phyloP scores from a whole-genome alignment of 2,113 vertebrate species.

The Vombatus ursinus region DNA sequence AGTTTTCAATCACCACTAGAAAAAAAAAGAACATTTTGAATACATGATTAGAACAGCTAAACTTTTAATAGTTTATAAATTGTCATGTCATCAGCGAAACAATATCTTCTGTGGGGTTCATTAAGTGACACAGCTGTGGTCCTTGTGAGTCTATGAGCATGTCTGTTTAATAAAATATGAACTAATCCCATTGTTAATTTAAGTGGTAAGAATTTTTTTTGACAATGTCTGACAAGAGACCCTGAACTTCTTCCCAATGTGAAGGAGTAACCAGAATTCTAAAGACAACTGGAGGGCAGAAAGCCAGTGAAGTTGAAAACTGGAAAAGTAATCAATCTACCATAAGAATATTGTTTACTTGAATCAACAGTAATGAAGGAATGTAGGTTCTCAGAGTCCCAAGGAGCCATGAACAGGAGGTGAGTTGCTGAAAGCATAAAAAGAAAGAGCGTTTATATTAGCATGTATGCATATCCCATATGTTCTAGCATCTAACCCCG shows the following conservation, averaged over 20 bases:
- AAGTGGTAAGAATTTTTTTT: constrained; percentile 60
- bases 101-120: constrained; percentile 9
- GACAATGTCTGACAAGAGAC: constrained; percentile 62
- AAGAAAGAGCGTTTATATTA: background rate
- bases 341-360: constrained; percentile 44
- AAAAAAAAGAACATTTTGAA: background rate
- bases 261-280: constrained; percentile 61
- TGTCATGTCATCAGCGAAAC: constrained; percentile 54
- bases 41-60: constrained; percentile 36
- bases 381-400: constrained; percentile 24
- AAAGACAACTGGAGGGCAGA: constrained; percentile 42
- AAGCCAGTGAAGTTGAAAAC: constrained; percentile 13
- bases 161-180: constrained; percentile 54
- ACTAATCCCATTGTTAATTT: constrained; percentile 54
- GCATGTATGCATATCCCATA: background rate
- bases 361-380: constrained; percentile 23
- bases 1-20: background rate
- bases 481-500: background rate
- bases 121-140: constrained; percentile 50
- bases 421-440: constrained; percentile 15
- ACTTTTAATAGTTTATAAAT: constrained; percentile 54
- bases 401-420: constrained; percentile 29
- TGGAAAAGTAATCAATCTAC: constrained; percentile 47
- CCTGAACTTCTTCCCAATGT: constrained; percentile 48
- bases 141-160: constrained; percentile 44